phyloP scores from a whole-genome alignment of 2,113 vertebrate genomes.

The Tetrao urogallus region DNA sequence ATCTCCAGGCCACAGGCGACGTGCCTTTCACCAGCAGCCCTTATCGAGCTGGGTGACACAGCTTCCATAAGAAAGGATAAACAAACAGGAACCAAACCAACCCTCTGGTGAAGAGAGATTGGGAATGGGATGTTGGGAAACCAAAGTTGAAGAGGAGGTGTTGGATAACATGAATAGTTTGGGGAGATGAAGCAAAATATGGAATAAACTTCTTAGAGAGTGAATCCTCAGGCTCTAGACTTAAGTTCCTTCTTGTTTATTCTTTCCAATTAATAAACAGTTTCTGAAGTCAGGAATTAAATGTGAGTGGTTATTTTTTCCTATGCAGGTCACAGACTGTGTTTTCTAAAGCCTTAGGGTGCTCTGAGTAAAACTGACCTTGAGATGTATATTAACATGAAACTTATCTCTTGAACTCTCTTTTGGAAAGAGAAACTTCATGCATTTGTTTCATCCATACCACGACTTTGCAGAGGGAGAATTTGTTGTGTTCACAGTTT shows the following conservation, averaged over 20 bases:
- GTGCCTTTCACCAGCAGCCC: not conserved
- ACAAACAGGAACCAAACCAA: not conserved
- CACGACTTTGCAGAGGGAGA: not conserved
- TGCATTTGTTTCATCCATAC: not conserved
- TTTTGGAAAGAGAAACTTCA: not conserved
- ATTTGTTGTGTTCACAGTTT: not conserved
- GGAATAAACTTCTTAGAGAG: not conserved
- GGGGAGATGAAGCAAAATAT: not conserved
- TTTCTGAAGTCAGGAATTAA: not conserved
- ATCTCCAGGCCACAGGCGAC: not conserved
- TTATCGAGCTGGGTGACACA: rapidly evolving
- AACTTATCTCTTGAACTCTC: not conserved
- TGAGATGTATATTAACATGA: too few species aligned
- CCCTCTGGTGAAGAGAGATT: not conserved
- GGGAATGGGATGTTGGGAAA: not conserved
- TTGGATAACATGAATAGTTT: not conserved
- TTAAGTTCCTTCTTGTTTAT: not conserved
- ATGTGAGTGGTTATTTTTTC: not conserved
- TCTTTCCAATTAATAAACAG: not conserved
- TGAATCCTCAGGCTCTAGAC: not conserved
- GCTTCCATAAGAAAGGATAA: not conserved
- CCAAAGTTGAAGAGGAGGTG: not conserved
- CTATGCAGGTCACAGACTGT: not conserved
- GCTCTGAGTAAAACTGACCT: not conserved
- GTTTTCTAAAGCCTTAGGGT: not conserved